Evolutionary conservation across 2,888 invertebrate genomes (phyloP).

Genomic region (Tetragonisca angustula): DNA sequence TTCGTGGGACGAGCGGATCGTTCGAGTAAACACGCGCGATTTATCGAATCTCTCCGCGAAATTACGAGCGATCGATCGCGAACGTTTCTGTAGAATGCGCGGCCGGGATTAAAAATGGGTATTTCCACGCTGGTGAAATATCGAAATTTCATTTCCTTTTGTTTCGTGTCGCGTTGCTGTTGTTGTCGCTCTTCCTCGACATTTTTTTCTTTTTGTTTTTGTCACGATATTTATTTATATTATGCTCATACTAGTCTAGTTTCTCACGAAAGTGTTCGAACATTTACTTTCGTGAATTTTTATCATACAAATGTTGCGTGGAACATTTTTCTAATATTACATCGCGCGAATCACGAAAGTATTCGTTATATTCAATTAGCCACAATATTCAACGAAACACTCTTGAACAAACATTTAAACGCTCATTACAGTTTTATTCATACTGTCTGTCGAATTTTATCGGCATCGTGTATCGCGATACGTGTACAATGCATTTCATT

Average conservation of each 20-base stretch:
- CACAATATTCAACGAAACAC: too few relatives aligned
- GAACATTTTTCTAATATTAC: too few relatives aligned
- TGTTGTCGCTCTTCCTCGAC: background rate
- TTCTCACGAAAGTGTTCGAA: background rate
- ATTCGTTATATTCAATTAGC: too few relatives aligned
- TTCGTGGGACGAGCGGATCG: conserved; percentile 7
- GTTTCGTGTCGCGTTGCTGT: background rate
- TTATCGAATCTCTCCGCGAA: conserved; percentile 6
- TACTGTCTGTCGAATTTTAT: too few relatives aligned
- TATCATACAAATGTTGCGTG: too few relatives aligned
- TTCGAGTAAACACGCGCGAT: conserved; percentile 7
- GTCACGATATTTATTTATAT: background rate
- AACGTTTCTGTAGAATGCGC: conserved; percentile 4
- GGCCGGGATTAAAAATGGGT: background rate
- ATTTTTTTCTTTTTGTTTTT: accelerated
- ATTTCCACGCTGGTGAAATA: background rate
- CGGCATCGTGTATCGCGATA: too few relatives aligned
- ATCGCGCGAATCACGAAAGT: too few relatives aligned
- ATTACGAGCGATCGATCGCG: background rate
- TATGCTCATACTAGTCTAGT: background rate
- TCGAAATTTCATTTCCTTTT: background rate
- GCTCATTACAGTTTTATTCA: too few relatives aligned
- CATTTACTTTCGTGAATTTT: too few relatives aligned
- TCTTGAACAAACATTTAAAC: too few relatives aligned
- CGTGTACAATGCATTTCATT: too few relatives aligned